Conservation (phyloP, 2,797 vertebrate species). For the Poeciliopsis turneri region DNA sequence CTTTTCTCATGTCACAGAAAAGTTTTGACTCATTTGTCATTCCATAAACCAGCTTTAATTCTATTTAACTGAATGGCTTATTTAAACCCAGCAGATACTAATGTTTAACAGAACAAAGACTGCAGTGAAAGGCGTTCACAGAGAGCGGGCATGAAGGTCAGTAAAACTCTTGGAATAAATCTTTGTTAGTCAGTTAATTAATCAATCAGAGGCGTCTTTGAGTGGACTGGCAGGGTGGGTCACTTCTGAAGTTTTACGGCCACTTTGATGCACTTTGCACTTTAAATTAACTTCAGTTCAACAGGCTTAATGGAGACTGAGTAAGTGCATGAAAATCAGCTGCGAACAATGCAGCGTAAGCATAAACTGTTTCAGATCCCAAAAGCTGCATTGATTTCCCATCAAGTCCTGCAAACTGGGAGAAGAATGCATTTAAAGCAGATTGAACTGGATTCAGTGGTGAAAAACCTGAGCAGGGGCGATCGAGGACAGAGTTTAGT, state of each 20-base stretch:
- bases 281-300: slow-evolving; percentile 44
- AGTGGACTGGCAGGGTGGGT: slow-evolving; percentile 17
- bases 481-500: slow-evolving; percentile 66
- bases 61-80: neutral
- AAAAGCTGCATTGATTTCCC: slow-evolving; percentile 65
- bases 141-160: slow-evolving; percentile 35
- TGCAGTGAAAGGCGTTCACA: slow-evolving; percentile 5
- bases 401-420: slow-evolving; percentile 48
- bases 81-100: neutral
- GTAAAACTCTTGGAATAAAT: slow-evolving; percentile 42
- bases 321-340: slow-evolving; percentile 59
- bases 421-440: slow-evolving; percentile 56
- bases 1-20: neutral
- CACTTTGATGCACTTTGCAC: slow-evolving; percentile 24
- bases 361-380: slow-evolving; percentile 43
- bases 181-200: slow-evolving; percentile 58
- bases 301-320: slow-evolving; percentile 35
- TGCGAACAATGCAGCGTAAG: slow-evolving; percentile 53
- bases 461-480: neutral
- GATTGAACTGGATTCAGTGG: slow-evolving; percentile 14
- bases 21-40: neutral
- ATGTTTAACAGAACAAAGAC: neutral
- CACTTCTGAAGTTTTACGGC: slow-evolving; percentile 21
- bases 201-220: slow-evolving; percentile 41
- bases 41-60: neutral